phyloP scores from a whole-genome alignment of 2,113 vertebrate genomes.

The Esox niger region DNA sequence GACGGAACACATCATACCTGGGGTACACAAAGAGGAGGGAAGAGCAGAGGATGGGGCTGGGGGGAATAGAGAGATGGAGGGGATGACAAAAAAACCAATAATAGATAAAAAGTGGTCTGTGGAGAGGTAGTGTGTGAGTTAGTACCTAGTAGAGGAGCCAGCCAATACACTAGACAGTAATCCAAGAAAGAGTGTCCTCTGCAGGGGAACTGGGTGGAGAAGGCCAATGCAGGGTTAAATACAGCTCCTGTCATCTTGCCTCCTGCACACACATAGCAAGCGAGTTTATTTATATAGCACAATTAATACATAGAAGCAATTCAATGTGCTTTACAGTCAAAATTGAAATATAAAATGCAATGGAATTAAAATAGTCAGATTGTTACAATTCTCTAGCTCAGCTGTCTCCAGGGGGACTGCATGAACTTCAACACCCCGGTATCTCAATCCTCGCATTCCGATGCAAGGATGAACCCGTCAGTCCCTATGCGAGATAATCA shows the following conservation, averaged over 20 bases:
- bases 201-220: conserved; percentile 84
- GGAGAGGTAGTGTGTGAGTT: conserved; percentile 46
- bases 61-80: too few relatives aligned
- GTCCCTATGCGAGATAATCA: too few relatives aligned
- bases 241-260: conserved; percentile 85
- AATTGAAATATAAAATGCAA: too few relatives aligned
- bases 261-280: conserved; percentile 62
- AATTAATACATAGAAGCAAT: too few relatives aligned
- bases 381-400: too few relatives aligned
- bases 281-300: too few relatives aligned
- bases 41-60: not conserved
- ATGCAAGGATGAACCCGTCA: too few relatives aligned
- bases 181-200: conserved; percentile 78
- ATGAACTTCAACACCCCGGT: too few relatives aligned
- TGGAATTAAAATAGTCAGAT: too few relatives aligned
- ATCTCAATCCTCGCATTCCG: too few relatives aligned
- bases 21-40: not conserved
- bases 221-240: conserved; percentile 90
- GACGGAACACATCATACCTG: conserved; percentile 66
- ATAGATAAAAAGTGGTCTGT: not conserved
- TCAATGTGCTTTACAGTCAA: too few relatives aligned
- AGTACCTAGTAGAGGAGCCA: conserved; percentile 84
- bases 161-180: conserved; percentile 84
- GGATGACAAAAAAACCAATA: not conserved
- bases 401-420: too few relatives aligned